Base-by-base conservation (phyloP, 2,888 invertebrate species). In the Orgyia antiqua region DNA sequence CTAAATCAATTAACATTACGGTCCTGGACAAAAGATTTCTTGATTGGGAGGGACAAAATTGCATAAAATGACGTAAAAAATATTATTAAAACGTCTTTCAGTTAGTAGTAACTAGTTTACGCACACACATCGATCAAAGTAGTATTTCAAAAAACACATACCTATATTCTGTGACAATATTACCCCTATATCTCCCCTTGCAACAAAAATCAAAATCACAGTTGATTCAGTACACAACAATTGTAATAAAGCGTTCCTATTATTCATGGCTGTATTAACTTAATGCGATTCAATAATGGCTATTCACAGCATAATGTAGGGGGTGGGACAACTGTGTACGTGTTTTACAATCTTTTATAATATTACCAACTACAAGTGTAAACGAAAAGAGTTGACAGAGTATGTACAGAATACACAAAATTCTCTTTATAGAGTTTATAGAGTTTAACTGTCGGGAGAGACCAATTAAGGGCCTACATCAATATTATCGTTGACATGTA, bases 251-350 rank as follows among this genome's bases (percentile, higher is more conserved):
- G 56, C 57, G 57, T 38, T 47, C 46, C 57, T 62, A 64, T 69
- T 68, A 70, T 71, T 69, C 65, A 67, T 61, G 44, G 57, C 36
- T 46, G 59, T 68, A 69, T 68, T 70, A 68, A 61, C 50, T 60
- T 71, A 71, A 74, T 69, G 67, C 54, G 51, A 65, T 68, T 66
- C 63, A 66, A 64, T 69, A 68, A 61, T 57, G 53, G 58, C 42
- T 28, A 57, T 62, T 59, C 54, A 58, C 33, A 40, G 42, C 33
- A 40, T 42, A 43, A 49, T 43, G 39, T 39, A 27, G 34, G 42
- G 50, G 42, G 46, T 30, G 38, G 28, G 25, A 15, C 27, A 13
- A 12, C 30, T 24, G 36, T 33, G 26, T 45, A 29, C 42, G 43
- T 30, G 37, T 33, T 50, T 39, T 48, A 42, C 6, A 15, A 36